Percentiles rank a stretch among this genome's conserved stretches.
Conservation (phyloP, 2,797 vertebrate genomes). For the Rhodeus uyekii region DNA sequence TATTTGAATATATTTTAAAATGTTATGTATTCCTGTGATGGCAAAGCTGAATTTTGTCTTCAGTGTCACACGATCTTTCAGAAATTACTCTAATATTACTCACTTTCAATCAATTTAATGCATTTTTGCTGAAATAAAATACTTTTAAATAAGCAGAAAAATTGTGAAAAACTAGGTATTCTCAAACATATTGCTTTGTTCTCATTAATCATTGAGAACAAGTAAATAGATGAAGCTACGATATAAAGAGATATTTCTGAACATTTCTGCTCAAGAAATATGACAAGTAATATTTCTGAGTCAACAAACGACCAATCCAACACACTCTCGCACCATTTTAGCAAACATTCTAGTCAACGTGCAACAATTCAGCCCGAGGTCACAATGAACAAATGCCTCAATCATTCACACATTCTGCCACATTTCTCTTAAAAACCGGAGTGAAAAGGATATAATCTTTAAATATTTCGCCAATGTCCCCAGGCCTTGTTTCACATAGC, state of each 20-base stretch:
- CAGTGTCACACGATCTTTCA: too few relatives aligned
- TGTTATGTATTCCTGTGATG: background rate
- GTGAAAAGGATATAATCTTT: slow-evolving; percentile 49
- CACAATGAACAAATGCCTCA: background rate
- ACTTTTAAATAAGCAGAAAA: background rate
- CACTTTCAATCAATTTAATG: background rate
- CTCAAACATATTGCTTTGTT: background rate
- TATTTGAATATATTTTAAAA: background rate
- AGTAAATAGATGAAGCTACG: background rate
- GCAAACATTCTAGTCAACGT: background rate
- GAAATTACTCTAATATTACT: too few relatives aligned
- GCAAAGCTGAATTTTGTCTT: background rate
- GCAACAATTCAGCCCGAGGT: slow-evolving; percentile 4
- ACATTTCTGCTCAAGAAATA: background rate
- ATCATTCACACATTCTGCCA: slow-evolving; percentile 6
- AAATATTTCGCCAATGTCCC: slow-evolving; percentile 50
- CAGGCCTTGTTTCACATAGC: slow-evolving; percentile 38
- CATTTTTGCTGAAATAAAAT: background rate
- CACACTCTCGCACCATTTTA: background rate
- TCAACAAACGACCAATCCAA: background rate
- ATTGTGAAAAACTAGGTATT: background rate
- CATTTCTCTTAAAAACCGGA: slow-evolving; percentile 33
- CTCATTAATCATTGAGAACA: background rate
- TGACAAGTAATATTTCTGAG: background rate
- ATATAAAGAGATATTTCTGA: background rate